Base-by-base conservation (phyloP, 2,888 invertebrate species). In the Drosophila kanekoi region DNA sequence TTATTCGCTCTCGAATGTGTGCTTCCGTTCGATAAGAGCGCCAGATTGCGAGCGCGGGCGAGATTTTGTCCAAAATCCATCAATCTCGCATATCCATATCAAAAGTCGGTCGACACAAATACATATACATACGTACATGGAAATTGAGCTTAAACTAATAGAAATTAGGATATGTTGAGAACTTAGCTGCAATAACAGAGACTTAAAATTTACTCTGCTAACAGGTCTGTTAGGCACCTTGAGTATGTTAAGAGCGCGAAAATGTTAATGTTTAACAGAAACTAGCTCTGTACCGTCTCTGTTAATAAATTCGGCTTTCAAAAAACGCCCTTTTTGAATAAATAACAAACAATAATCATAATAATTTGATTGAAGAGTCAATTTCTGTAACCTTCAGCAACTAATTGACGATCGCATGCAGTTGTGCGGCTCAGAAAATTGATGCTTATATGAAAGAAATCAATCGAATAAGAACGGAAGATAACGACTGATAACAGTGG, bases 1-100 rank as follows among this genome's bases (percentile, higher is more conserved):
- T 61, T 40, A 47, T 43, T 45, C 28, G 11, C 37, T 18, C 63
- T 64, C 47, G 33, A 72, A 23, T 28, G 60, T 58, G 58, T 9
- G 18, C 57, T 66, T 65, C 48, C 44, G 47, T 38, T 49, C 20
- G 62, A 61, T 61, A 47, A 43, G 37, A 11, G 13, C 16, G 53
- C 11, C 33, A 43, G 37, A 11, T 5, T 32, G 53, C 11, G 10
- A 10, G 20, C 11, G n/a, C 5, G n/a, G 16, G 33, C 53, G 16
- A 10, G 23, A 37, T 58, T 43, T 43, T 28, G 32, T 23, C 44
- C 16, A 40, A 53, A 28, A 44, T 45, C 45, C 45, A 45, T 60
- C 44, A 44, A 53, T 32, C 32, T 37, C 18, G 9, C 18, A 52
- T 38, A 61, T 38, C 10, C 32, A 61, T 28, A 38, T 51, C 51